Conservation (phyloP, 1,140 invertebrate species). For the Colletes gigas region DNA sequence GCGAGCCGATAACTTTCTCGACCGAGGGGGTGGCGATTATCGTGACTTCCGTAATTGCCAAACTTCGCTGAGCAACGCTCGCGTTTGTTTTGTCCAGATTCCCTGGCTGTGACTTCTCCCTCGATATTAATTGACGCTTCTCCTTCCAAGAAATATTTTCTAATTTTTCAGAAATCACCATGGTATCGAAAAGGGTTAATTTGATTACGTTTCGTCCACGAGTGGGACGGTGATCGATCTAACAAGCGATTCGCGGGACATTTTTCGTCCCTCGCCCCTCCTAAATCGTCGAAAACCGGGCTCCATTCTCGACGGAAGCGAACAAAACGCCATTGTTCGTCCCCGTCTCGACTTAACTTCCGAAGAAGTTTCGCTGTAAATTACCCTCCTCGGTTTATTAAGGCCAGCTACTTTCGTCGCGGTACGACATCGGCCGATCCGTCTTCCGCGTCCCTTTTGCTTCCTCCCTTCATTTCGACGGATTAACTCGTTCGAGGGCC, state of each 20-base stretch:
- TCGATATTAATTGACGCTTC: no score
- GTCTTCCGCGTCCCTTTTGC: not conserved
- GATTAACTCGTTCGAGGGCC: slow-evolving; percentile 37
- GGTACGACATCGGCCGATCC: slow-evolving; percentile 2
- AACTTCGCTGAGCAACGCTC: slow-evolving; percentile 1
- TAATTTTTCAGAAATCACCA: no score
- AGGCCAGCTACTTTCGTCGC: slow-evolving; percentile 45
- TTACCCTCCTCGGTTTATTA: slow-evolving; percentile 46
- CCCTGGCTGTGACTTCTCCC: not conserved
- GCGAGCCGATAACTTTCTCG: slow-evolving; percentile 20
- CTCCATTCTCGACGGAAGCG: not conserved
- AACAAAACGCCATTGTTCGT: slow-evolving; percentile 6
- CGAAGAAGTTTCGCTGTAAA: slow-evolving; percentile 34
- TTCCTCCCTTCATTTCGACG: slow-evolving; percentile 39
- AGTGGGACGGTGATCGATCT: no score
- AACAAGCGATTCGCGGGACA: not conserved
- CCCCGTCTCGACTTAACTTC: slow-evolving; percentile 16
- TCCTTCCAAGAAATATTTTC: no score
- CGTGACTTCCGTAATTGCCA: slow-evolving; percentile 22
- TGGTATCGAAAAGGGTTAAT: no score
- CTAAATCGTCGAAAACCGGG: not conserved
- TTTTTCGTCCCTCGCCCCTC: not conserved
- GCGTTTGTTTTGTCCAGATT: not conserved
- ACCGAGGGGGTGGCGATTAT: not conserved
- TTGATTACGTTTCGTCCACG: no score